phyloP scores from a whole-genome alignment of 2,113 vertebrate species.

The Chelonoidis abingdonii region DNA sequence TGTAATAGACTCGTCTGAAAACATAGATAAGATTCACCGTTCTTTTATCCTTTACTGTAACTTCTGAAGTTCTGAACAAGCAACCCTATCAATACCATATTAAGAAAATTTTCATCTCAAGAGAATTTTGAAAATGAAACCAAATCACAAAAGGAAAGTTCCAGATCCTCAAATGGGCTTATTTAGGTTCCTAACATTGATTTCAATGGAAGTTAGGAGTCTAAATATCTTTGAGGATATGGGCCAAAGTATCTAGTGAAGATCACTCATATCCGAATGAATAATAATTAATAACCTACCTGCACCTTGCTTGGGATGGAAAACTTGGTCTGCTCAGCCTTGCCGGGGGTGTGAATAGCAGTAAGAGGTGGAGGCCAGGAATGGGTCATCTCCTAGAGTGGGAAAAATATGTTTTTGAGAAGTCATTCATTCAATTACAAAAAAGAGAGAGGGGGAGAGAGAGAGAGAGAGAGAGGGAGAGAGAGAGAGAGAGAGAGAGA shows the following conservation, averaged over 20 bases:
- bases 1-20: neutral
- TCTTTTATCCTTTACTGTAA: neutral
- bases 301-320: constrained; percentile 88
- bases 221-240: neutral
- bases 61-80: constrained; percentile 38
- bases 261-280: constrained; percentile 27
- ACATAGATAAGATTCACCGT: neutral
- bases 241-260: neutral
- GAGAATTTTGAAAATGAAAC: neutral
- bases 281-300: constrained; percentile 49
- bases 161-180: neutral
- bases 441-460: neutral
- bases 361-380: constrained; percentile 92
- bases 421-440: neutral
- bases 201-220: neutral
- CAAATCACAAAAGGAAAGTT: constrained; percentile 38
- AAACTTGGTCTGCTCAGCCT: constrained; percentile 90
- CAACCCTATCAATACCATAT: neutral
- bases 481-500: neutral
- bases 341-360: constrained; percentile 90
- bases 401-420: constrained; percentile 48
- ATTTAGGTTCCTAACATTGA: neutral
- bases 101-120: constrained; percentile 38
- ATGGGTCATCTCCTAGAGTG: constrained; percentile 89
- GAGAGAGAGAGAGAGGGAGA: neutral